A percentile compares a stretch with the other conserved stretches of the same genome.
Conservation (phyloP, 2,888 invertebrate genomes). For the Oscheius sp. region DNA sequence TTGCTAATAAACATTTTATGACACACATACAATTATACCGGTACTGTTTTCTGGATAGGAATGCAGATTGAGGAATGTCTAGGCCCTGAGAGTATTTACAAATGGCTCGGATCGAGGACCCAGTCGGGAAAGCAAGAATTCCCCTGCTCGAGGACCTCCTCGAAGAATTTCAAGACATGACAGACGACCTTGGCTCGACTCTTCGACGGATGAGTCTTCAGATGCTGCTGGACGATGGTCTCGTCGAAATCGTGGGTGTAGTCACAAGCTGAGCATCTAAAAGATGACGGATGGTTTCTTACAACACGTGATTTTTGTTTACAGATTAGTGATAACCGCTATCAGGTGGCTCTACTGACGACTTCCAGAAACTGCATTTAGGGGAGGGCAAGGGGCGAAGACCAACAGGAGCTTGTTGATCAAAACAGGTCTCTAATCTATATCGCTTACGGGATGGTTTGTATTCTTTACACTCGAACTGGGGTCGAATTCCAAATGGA, state of each 20-base stretch:
- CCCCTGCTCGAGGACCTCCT: constrained; percentile 22
- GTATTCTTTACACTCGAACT: neutral
- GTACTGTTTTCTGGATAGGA: neutral
- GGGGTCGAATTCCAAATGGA: too few species aligned
- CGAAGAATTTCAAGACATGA: constrained; percentile 15
- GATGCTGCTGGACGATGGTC: constrained; percentile 13
- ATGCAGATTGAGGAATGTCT: neutral
- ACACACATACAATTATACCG: too few species aligned
- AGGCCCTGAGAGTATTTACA: neutral
- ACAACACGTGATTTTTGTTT: neutral
- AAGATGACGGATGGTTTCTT: neutral
- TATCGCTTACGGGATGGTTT: neutral
- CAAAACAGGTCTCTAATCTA: neutral
- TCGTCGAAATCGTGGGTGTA: constrained; percentile 36
- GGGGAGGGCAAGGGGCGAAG: too few species aligned
- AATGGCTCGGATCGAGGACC: constrained; percentile 18
- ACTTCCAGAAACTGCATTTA: too few species aligned
- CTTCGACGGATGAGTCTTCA: constrained; percentile 15
- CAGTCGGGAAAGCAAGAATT: constrained; percentile 34
- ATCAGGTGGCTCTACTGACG: too few species aligned
- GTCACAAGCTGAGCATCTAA: constrained; percentile 30
- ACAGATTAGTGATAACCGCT: neutral
- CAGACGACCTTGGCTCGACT: constrained; percentile 11
- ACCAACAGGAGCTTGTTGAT: neutral
- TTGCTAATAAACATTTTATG: too few species aligned